phyloP scores from a whole-genome alignment of 2,113 vertebrate species.

The Delphinapterus leucas region DNA sequence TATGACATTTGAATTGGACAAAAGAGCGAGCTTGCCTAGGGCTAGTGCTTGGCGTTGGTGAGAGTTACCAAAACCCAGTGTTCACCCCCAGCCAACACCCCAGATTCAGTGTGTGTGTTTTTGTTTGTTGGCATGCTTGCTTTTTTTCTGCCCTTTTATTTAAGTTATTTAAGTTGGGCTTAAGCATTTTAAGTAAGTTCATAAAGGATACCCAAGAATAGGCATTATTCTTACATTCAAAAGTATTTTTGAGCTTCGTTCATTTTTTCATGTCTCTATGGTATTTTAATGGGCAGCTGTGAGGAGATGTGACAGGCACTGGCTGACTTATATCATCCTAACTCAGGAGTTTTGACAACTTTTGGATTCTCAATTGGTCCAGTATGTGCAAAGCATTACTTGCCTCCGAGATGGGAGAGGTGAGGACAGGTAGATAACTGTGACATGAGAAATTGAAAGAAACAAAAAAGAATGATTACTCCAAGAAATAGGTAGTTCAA shows the following conservation, averaged over 20 bases:
- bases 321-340: not conserved
- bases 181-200: not conserved
- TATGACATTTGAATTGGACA: not conserved
- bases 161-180: not conserved
- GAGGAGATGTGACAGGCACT: not conserved
- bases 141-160: not conserved
- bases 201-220: not conserved
- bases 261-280: not conserved
- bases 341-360: not conserved
- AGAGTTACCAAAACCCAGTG: not conserved
- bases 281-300: not conserved
- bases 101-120: not conserved
- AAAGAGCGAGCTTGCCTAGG: rapidly evolving
- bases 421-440: not conserved
- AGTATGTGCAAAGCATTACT: not conserved
- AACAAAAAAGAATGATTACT: not conserved
- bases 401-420: not conserved
- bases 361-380: not conserved
- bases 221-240: not conserved
- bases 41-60: not conserved
- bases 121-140: not conserved
- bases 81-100: rapidly evolving
- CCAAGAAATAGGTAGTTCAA: not conserved
- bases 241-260: not conserved
- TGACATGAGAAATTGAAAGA: not conserved